phyloP scores from a whole-genome alignment of 2,113 vertebrate genomes.

The Tricholaema leucomelas region DNA sequence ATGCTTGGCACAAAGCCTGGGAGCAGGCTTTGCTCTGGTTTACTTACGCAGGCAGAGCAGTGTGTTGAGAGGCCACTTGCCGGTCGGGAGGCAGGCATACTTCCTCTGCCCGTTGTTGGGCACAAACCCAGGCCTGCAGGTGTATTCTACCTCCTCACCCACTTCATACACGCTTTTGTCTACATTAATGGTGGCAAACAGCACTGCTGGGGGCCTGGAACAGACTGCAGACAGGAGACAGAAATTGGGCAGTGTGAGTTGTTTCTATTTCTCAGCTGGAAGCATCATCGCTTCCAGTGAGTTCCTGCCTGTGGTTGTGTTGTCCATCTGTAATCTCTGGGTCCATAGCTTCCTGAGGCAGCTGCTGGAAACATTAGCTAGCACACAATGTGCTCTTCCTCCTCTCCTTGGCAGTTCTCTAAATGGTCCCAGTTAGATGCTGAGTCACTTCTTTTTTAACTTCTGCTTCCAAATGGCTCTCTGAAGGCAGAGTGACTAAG shows the following conservation, averaged over 20 bases:
- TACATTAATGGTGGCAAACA: constrained; percentile 51
- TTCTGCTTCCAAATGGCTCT: background rate
- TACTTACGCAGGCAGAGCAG: constrained; percentile 84
- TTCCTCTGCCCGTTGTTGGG: constrained; percentile 61
- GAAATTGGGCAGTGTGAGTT: background rate
- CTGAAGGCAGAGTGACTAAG: background rate
- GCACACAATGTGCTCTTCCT: background rate
- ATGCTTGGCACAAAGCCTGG: accelerated
- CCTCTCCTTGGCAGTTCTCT: background rate
- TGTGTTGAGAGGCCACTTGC: constrained; percentile 79
- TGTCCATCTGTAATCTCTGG: background rate
- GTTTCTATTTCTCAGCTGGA: background rate
- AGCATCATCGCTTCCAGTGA: accelerated
- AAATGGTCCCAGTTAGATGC: background rate
- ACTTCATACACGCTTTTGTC: constrained; percentile 73
- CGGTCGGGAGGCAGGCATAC: constrained; percentile 73
- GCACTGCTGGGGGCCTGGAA: constrained; percentile 67
- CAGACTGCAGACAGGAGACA: constrained; percentile 76
- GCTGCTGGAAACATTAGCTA: background rate
- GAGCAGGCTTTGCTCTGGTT: background rate
- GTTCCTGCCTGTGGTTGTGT: background rate
- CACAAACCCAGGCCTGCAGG: constrained; percentile 78
- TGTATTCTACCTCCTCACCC: constrained; percentile 73
- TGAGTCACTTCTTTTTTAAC: background rate
- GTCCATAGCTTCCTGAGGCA: background rate